Evolutionary conservation across 2,888 invertebrate genomes (phyloP).

Genomic region (Apamea anceps): DNA sequence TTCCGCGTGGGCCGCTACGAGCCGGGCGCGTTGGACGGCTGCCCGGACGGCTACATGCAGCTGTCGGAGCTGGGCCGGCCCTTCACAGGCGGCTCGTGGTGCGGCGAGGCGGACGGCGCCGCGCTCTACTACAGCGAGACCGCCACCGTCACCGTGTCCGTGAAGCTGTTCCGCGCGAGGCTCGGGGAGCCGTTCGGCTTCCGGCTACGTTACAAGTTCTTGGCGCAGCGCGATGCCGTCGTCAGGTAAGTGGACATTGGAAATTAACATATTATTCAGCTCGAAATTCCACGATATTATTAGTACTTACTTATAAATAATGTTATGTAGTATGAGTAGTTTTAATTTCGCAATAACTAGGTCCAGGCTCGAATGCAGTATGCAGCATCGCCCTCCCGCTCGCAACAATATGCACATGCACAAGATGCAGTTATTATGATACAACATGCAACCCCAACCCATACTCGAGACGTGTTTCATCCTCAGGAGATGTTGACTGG

Average conservation of each 20-base stretch:
- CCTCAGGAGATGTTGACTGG: background rate
- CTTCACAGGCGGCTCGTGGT: constrained; percentile 97
- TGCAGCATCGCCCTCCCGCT: background rate
- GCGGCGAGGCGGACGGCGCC: constrained; percentile 94
- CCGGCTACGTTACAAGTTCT: constrained; percentile 94
- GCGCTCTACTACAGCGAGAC: constrained; percentile 97
- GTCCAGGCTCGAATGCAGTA: background rate
- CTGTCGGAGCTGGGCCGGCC: constrained; percentile 96
- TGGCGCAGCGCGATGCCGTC: constrained; percentile 94
- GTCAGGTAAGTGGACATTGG: constrained; percentile 89
- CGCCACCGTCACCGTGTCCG: constrained; percentile 96
- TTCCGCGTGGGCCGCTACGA: constrained; percentile 96
- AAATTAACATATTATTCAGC: background rate
- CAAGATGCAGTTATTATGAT: background rate
- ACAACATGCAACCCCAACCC: background rate
- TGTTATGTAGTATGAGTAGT: background rate
- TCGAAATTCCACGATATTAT: background rate
- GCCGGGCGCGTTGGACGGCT: constrained; percentile 93
- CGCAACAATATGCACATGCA: background rate
- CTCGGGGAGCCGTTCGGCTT: constrained; percentile 95
- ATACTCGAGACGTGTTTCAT: background rate
- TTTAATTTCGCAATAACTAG: background rate
- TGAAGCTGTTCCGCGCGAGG: constrained; percentile 94
- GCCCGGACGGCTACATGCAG: constrained; percentile 97
- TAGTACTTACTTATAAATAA: too few species aligned